Base-by-base conservation (phyloP, 2,888 invertebrate species). In the Ecdyonurus torrentis region DNA sequence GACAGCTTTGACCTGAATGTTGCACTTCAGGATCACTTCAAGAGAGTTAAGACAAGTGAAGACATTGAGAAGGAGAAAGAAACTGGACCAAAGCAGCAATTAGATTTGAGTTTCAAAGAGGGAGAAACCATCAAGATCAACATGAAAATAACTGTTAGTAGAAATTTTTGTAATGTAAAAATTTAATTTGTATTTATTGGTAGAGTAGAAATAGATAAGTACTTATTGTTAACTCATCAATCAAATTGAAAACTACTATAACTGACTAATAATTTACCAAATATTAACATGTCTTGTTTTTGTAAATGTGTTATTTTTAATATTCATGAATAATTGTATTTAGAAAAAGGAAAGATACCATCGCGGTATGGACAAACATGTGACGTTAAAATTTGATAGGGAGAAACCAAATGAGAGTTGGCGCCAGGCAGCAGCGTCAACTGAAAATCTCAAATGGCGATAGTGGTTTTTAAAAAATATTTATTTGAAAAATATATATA, bases 81-180 rank as follows among this genome's bases (percentile, higher is more conserved):
- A 70, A 84, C 83, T 63, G 86, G 88, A 10, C 84, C 83, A 65
- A 70, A 71, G 63, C 86, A 83, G 69, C 87, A 92, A 70, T 78
- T 99, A 55, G 97, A 99, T 79, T 81, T 99, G 63, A 90, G 96
- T 60, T 98, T 99, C 74, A 99, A 99, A 73, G 98, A 98, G 72
- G 99, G 99, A 22, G 95, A 99, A 79, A 99, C 98, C 1, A 99
- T 99, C 68, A 98, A 95, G 79, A 96, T 99, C 65, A 99, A 97
- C 73, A 93, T 99, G 89, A 91, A 93, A 78, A 93, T 94, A 67
- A 91, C 92, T 67, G 92, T 92, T 79, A 75, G 78, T 71, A 18
- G 2, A n/a, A 20, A n/a, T 25, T 61, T 50, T 19, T 68, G n/a
- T n/a, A n/a, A n/a, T n/a, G n/a, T n/a, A n/a, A 24, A 59, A 37